These are phyloP conservation scores for Amia ocellicauda DNA, from an alignment of 2,113 vertebrate species.

Conservation along the genomic window DNA sequence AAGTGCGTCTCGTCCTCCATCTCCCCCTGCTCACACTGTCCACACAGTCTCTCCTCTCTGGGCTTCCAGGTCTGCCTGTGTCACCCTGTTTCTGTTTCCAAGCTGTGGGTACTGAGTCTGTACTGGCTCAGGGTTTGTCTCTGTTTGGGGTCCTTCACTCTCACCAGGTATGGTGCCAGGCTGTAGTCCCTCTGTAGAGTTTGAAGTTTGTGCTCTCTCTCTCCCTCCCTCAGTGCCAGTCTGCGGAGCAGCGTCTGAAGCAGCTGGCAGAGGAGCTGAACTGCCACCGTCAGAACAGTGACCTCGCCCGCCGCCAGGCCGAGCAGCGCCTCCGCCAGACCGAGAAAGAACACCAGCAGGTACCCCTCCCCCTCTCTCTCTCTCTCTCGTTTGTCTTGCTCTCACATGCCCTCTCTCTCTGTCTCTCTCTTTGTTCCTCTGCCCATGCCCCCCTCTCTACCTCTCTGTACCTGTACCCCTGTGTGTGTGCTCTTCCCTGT, in stretches of 20 bases:
- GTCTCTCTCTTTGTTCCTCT: not conserved
- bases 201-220: too few relatives aligned
- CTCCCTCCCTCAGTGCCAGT: conserved; percentile 40
- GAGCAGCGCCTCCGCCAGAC: conserved; percentile 62
- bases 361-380: too few relatives aligned
- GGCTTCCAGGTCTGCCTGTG: too few relatives aligned
- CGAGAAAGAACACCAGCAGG: conserved; percentile 70
- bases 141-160: too few relatives aligned
- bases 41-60: too few relatives aligned
- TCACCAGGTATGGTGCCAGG: too few relatives aligned
- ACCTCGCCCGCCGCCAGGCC: conserved; percentile 60
- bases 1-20: too few relatives aligned
- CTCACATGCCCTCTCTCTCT: not conserved
- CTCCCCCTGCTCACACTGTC: too few relatives aligned
- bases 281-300: conserved; percentile 68
- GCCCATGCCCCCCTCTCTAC: not conserved
- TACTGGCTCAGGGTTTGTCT: too few relatives aligned
- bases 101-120: too few relatives aligned
- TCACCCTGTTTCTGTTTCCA: too few relatives aligned
- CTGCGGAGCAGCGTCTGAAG: conserved; percentile 59
- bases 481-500: not conserved
- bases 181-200: too few relatives aligned
- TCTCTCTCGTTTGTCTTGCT: not conserved
- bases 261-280: conserved; percentile 70
- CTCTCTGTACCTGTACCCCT: not conserved